Evolutionary conservation across 1,140 invertebrate species (phyloP), one percentile per base, ranked within the genome.

Genomic region (Lepidurus apus): DNA sequence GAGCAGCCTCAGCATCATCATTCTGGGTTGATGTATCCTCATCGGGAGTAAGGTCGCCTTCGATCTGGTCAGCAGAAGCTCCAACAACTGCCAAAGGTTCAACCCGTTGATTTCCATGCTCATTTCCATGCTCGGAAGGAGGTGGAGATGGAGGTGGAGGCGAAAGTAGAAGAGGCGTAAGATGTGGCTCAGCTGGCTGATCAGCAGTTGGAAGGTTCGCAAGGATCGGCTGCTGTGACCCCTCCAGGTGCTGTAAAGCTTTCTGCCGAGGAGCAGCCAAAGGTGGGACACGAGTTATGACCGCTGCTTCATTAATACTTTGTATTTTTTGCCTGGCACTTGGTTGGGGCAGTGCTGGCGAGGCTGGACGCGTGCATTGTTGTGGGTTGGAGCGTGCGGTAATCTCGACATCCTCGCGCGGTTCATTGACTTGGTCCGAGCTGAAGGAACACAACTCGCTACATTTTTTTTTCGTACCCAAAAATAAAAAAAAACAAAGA

Each of bases 271-370:
- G 53, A 9, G 53, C 53, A 65, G 53, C 53, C 53, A 65, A 65
- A 65, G 53, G 53, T 65, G n/a, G 53, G 21, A 65, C 53, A 65
- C 53, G 53, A 65, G 53, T 65, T 65, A 65, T 65, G 53, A 65
- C 53, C 53, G 53, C 53, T 65, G 53, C 53, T 65, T 65, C 53
- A 65, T 65, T 65, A 65, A 21, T 65, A 65, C 17, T 17, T 1
- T 13, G 53, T 13, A 65, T 21, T 65, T 65, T 65, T 65, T 65
- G 17, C 53, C 9, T 65, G 53, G 53, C 53, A 3, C 53, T 65
- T 13, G 53, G 53, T 17, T 21, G 53, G 53, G 53, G 53, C 8
- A 65, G 21, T n/a, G 53, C 53, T 21, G 53, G 9, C 17, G 53
- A 65, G 17, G 53, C 53, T 65, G 53, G 53, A 65, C 53, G 53